A percentile compares a stretch with the other conserved stretches of the same genome.
These are phyloP conservation scores for Notolepis coatsorum DNA, from an alignment of 2,797 vertebrate species.

Conservation along the genomic window DNA sequence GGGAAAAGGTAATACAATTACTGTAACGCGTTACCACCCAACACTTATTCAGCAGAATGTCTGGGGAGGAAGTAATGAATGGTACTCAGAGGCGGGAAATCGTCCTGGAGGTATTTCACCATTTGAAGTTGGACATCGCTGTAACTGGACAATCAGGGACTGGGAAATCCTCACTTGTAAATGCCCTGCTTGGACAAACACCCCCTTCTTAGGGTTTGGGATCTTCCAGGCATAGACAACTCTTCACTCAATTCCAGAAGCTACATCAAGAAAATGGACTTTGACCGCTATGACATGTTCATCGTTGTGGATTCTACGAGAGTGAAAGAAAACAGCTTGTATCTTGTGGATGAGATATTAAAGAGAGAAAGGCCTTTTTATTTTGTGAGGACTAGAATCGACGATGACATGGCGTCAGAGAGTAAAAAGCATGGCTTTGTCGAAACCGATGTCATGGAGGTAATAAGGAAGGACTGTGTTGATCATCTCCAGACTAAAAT, in stretches of 20 bases:
- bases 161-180: constrained; percentile 42
- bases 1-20: too few species aligned
- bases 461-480: constrained; percentile 21
- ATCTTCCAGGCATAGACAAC: constrained; percentile 49
- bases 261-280: constrained; percentile 47
- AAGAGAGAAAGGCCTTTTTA: constrained; percentile 44
- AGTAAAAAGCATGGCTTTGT: constrained; percentile 39
- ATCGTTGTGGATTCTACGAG: constrained; percentile 48
- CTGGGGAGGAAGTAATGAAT: too few species aligned
- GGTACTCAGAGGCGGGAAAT: too few species aligned
- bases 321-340: constrained; percentile 42
- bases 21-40: too few species aligned
- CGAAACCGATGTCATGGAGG: constrained; percentile 16
- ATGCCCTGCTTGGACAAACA: constrained; percentile 32
- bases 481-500: constrained; percentile 13
- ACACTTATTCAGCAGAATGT: too few species aligned
- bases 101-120: constrained; percentile 3
- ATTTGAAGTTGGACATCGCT: constrained; percentile 36
- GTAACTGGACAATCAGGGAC: constrained; percentile 36
- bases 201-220: constrained; percentile 47
- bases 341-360: constrained; percentile 45
- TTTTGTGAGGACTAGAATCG: constrained; percentile 50
- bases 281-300: constrained; percentile 49
- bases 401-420: constrained; percentile 36
- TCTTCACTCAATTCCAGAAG: constrained; percentile 31